A percentile compares a stretch with the other conserved stretches of the same genome.
phyloP scores from a whole-genome alignment of 2,888 invertebrate genomes.

The Bhutanitis thaidina region DNA sequence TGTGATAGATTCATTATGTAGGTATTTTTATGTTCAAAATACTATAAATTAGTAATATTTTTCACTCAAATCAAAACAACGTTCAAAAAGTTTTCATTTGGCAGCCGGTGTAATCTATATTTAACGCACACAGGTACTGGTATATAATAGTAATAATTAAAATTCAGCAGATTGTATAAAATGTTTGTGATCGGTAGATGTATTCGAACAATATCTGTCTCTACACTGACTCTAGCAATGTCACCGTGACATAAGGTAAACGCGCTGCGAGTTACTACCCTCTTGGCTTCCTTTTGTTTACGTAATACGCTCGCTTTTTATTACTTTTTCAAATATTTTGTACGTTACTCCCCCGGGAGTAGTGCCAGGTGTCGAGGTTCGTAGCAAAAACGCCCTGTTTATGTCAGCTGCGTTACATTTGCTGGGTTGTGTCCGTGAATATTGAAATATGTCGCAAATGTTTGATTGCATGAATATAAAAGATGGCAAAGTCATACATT shows the following conservation, averaged over 20 bases:
- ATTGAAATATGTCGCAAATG: background rate
- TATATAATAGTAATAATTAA: too few relatives aligned
- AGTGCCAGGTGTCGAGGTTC: background rate
- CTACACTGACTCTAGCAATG: background rate
- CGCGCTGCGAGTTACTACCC: constrained; percentile 66
- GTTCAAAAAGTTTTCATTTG: too few relatives aligned
- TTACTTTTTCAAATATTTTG: constrained; percentile 42
- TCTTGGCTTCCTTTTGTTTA: constrained; percentile 68
- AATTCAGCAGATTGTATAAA: too few relatives aligned
- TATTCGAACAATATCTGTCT: background rate
- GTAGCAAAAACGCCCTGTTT: background rate
- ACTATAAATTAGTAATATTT: too few relatives aligned
- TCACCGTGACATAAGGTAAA: constrained; percentile 36
- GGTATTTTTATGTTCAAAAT: too few relatives aligned
- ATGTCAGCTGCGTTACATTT: background rate
- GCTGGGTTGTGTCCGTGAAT: background rate
- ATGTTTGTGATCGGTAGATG: too few relatives aligned
- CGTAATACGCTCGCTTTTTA: constrained; percentile 58
- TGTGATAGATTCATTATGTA: too few relatives aligned
- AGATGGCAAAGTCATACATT: too few relatives aligned
- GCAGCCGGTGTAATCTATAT: too few relatives aligned
- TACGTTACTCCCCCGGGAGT: constrained; percentile 35
- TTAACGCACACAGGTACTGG: too few relatives aligned
- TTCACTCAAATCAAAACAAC: too few relatives aligned
- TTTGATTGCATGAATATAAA: too few relatives aligned